Percentiles rank a stretch among this genome's conserved stretches.
phyloP scores from a whole-genome alignment of 2,888 invertebrate genomes.

The Dryobotodes eremita region DNA sequence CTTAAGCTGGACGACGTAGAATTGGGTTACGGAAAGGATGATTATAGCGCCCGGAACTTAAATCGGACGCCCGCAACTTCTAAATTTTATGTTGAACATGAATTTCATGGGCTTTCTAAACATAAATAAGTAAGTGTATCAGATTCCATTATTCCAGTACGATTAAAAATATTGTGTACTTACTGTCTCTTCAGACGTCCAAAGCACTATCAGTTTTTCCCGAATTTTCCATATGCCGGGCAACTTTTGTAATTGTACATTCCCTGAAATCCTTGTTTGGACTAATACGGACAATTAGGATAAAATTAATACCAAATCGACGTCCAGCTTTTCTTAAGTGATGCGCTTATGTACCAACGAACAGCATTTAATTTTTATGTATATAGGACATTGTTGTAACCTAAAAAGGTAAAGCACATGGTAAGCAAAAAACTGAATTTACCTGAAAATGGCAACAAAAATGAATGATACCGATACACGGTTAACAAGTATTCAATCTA shows the following conservation, averaged over 20 bases:
- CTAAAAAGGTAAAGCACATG: not conserved
- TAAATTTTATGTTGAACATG: slow-evolving; percentile 29
- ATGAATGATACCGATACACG: not conserved
- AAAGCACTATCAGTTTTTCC: too few relatives aligned
- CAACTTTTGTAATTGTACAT: too few relatives aligned
- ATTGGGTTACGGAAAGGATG: slow-evolving; percentile 51
- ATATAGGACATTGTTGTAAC: not conserved
- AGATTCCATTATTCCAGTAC: not conserved
- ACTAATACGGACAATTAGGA: too few relatives aligned
- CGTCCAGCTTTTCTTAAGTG: too few relatives aligned
- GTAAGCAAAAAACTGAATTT: not conserved
- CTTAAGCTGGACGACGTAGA: slow-evolving; percentile 45
- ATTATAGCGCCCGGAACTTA: slow-evolving; percentile 43
- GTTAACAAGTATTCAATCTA: not conserved
- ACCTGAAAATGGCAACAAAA: not conserved
- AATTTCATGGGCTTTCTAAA: not conserved
- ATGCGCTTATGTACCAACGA: too few relatives aligned
- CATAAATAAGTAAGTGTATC: not conserved
- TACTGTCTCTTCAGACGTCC: too few relatives aligned
- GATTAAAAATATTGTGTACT: not conserved
- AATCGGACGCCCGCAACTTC: slow-evolving; percentile 18
- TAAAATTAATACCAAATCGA: too few relatives aligned
- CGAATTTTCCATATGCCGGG: too few relatives aligned
- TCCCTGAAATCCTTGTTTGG: too few relatives aligned
- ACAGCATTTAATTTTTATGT: too few relatives aligned